Percentiles rank a stretch among this genome's conserved stretches.
phyloP scores from a whole-genome alignment of 2,113 vertebrate species.

The Lepisosteus oculatus region DNA sequence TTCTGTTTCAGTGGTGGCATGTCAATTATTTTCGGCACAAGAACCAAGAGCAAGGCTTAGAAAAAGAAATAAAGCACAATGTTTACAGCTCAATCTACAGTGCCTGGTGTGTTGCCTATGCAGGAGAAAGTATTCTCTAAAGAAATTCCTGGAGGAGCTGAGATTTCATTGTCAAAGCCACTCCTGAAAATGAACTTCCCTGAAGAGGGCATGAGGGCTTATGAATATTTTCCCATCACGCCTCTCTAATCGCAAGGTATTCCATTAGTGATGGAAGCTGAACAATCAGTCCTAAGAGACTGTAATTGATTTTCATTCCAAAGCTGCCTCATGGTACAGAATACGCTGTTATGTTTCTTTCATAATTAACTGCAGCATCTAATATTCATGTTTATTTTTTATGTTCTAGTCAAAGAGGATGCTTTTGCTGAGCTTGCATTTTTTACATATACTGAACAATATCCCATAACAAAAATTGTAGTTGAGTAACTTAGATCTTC shows the following conservation, averaged over 20 bases:
- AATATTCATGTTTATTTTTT: constrained; percentile 5
- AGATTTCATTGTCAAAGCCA: not conserved
- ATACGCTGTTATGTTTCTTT: not conserved
- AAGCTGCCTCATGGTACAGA: not conserved
- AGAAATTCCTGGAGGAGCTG: not conserved
- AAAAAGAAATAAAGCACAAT: no score
- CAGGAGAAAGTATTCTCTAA: no score
- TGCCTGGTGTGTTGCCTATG: no score
- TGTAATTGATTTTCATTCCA: not conserved
- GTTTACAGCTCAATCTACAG: no score
- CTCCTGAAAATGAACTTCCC: not conserved
- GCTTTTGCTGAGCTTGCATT: not conserved
- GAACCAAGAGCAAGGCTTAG: no score
- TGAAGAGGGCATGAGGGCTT: not conserved
- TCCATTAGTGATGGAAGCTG: not conserved
- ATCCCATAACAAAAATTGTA: no score
- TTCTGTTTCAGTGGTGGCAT: no score
- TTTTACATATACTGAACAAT: no score
- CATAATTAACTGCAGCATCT: constrained; percentile 1
- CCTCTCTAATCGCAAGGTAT: not conserved
- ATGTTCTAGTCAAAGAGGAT: not conserved
- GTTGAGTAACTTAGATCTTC: no score
- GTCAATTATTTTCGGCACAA: no score
- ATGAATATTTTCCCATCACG: not conserved
- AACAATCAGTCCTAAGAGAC: not conserved